Evolutionary conservation across 2,113 vertebrate genomes (phyloP).

Genomic region (Serilophus lunatus): DNA sequence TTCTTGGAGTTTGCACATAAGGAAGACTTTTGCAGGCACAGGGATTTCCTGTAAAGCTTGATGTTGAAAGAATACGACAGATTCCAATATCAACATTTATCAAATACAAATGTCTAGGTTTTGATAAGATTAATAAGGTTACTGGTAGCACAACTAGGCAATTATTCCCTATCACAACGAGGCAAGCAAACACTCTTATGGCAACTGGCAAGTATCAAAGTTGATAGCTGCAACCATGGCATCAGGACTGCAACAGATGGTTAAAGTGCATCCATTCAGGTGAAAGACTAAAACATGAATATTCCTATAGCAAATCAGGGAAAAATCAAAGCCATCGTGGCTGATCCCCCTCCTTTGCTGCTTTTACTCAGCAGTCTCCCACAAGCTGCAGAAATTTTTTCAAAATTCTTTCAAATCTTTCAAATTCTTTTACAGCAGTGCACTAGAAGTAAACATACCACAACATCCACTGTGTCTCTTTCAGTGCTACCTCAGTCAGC

Average conservation of each 20-base stretch:
- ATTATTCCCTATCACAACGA: background rate
- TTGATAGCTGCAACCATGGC: background rate
- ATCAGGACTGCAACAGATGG: constrained; percentile 11
- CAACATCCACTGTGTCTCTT: background rate
- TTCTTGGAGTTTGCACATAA: background rate
- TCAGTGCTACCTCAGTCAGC: background rate
- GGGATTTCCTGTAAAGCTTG: background rate
- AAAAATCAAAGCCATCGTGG: constrained; percentile 3
- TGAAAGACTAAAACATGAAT: constrained; percentile 8
- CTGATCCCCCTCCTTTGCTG: background rate
- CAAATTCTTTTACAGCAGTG: background rate
- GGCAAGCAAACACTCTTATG: background rate
- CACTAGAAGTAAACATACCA: background rate
- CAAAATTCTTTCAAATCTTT: background rate
- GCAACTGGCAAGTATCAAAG: constrained; percentile 16
- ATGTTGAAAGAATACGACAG: constrained; percentile 22
- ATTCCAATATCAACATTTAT: constrained; percentile 8
- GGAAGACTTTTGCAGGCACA: background rate
- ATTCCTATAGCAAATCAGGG: background rate
- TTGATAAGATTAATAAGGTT: background rate
- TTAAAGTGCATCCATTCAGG: constrained; percentile 17
- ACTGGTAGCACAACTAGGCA: constrained; percentile 4
- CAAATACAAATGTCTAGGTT: background rate
- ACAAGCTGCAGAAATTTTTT: background rate
- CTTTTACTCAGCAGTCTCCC: background rate